Percentiles rank a stretch among this genome's conserved stretches.
Evolutionary conservation across 2,888 invertebrate genomes (phyloP).

Genomic region (Andrena trimmerana): DNA sequence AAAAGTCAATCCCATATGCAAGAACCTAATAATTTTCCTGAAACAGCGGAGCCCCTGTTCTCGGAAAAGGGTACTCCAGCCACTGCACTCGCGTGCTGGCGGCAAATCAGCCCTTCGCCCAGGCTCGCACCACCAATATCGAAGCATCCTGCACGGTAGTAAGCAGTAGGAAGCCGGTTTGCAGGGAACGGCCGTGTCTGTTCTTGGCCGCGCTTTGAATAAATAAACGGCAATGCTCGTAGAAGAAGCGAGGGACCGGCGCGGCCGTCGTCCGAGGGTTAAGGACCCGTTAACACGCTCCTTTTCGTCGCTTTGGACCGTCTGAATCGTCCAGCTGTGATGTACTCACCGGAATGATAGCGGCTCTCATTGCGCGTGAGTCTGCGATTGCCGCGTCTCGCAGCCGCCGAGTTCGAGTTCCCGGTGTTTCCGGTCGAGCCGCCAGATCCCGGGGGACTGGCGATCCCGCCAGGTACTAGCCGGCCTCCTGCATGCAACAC

Average conservation of each 20-base stretch:
- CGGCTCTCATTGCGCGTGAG: conserved; percentile 97
- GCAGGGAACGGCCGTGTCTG: not conserved
- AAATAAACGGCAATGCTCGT: conserved; percentile 19
- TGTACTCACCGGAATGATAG: conserved; percentile 96
- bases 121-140: not conserved
- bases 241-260: conserved; percentile 7
- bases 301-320: conserved; percentile 21
- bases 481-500: conserved; percentile 86
- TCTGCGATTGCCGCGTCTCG: conserved; percentile 93
- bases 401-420: conserved; percentile 85
- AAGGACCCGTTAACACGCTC: conserved; percentile 42
- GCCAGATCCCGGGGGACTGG: conserved; percentile 86
- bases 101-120: not conserved
- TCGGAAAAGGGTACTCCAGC: no score
- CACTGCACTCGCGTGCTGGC: not conserved
- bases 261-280: conserved; percentile 51
- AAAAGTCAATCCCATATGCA: not conserved
- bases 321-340: conserved; percentile 41
- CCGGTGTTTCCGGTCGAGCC: conserved; percentile 84
- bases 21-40: no score
- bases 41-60: no score
- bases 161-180: conserved; percentile 2
- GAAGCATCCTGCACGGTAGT: not conserved
- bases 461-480: conserved; percentile 82
- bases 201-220: not conserved